Evolutionary conservation across 2,113 vertebrate genomes (phyloP), one percentile per base, ranked within the genome.

Genomic region (Hydropotes inermis): DNA sequence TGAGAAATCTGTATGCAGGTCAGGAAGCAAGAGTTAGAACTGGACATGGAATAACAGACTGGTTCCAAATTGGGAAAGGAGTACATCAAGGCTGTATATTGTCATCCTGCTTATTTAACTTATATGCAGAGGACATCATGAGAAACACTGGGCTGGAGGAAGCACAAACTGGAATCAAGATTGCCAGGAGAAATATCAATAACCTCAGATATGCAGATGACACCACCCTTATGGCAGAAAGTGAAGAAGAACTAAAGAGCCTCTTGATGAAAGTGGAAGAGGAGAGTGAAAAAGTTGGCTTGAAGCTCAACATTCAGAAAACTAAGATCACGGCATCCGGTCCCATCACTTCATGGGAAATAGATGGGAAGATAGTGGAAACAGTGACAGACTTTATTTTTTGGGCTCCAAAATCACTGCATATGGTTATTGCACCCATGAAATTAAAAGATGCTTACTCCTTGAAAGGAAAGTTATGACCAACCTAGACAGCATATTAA

Each of bases 121-220:
- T 36, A 2, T 67, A 67, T 19, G 17, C 9, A 36, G 64, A 67
- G 33, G 19, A 67, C 33, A 67, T 19, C 16, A 67, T 67, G 33
- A 67, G 33, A 19, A 67, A 36, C 0, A 1, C 33, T n/a, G 64
- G 64, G 33, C 64, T 67, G 33, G 64, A 36, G 19, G 64, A 67
- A 67, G 17, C 64, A n/a, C 64, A 36, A 21, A 8, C 16, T 36
- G 64, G 33, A 67, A 67, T 67, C 64, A 67, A 67, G 64, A 67
- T 19, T 67, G 16, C 7, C 0, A 0, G 64, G 16, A 67, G 64
- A 67, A 67, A 67, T 19, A n/a, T n/a, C 61, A 19, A 19, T 19
- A n/a, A n/a, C 64, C 64, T n/a, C 33, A 67, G 64, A 67, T 5
- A 1, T n/a, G 30, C 16, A 67, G 7, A 67, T 67, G 61, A 67